Conservation (phyloP, 2,888 invertebrate species). For the Prionchulus punctatus region DNA sequence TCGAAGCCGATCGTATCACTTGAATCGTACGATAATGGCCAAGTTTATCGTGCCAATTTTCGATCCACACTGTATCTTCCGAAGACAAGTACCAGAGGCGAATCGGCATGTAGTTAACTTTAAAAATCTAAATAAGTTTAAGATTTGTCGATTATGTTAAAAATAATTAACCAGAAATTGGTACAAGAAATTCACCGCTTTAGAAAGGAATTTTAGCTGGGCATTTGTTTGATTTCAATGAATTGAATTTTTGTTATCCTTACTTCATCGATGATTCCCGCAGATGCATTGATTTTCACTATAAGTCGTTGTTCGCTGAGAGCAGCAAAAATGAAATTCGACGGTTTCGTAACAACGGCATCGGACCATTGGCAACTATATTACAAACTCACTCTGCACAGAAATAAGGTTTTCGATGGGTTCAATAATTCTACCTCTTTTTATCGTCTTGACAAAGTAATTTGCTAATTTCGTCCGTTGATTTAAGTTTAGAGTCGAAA, state of each 20-base stretch:
- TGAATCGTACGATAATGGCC: conserved; percentile 51
- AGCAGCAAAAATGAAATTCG: conserved; percentile 6
- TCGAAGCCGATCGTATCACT: conserved; percentile 53
- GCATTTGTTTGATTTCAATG: too few species aligned
- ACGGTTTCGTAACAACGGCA: conserved; percentile 2
- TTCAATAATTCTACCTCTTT: too few species aligned
- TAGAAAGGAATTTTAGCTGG: too few species aligned
- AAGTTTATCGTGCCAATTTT: conserved; percentile 47
- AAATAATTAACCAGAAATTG: too few species aligned
- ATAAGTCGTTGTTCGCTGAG: conserved; percentile 1
- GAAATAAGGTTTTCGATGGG: too few species aligned
- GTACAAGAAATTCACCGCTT: too few species aligned
- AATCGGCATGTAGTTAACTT: conserved; percentile 54
- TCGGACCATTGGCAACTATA: conserved; percentile 5
- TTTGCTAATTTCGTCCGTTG: too few species aligned
- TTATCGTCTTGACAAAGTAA: too few species aligned
- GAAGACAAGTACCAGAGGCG: conserved; percentile 52
- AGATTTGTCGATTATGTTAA: too few species aligned
- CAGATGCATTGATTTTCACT: neutral
- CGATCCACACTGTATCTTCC: conserved; percentile 56
- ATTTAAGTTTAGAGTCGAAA: too few species aligned
- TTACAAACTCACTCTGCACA: too few species aligned
- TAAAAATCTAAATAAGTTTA: conserved; percentile 49
- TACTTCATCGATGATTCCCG: conserved; percentile 7
- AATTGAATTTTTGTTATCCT: too few species aligned